Percentiles rank a stretch among this genome's conserved stretches.
phyloP scores from a whole-genome alignment of 2,888 invertebrate genomes.

The Caenorhabditis imperialis region DNA sequence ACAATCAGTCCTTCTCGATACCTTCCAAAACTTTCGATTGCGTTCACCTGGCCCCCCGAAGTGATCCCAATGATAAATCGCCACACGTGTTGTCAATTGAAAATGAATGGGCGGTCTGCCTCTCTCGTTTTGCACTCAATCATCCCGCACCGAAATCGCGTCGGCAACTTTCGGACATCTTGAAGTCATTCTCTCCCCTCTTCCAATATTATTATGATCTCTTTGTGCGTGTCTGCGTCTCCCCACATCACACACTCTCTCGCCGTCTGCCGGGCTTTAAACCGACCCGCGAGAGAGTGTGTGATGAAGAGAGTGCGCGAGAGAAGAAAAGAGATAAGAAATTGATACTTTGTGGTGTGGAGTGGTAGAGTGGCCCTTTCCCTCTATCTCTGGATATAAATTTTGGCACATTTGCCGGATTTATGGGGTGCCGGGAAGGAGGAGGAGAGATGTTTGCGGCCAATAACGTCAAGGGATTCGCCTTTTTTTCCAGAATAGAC shows the following conservation, averaged over 20 bases:
- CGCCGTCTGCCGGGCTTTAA: conserved; percentile 38
- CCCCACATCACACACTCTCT: conserved; percentile 32
- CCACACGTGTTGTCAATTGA: conserved; percentile 17
- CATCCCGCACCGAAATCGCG: conserved; percentile 3
- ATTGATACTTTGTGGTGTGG: conserved; percentile 46
- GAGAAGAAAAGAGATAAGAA: conserved; percentile 14
- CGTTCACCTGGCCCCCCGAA: too few relatives aligned
- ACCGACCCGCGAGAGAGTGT: conserved; percentile 11
- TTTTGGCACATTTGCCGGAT: conserved; percentile 43
- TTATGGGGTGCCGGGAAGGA: conserved; percentile 32
- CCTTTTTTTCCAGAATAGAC: conserved; percentile 24
- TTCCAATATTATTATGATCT: conserved; percentile 29
- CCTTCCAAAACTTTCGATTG: too few relatives aligned
- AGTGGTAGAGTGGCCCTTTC: too few relatives aligned
- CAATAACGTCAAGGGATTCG: not conserved
- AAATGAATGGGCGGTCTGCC: conserved; percentile 52
- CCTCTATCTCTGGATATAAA: conserved; percentile 27
- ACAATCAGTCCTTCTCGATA: too few relatives aligned
- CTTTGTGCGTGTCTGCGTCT: conserved; percentile 12
- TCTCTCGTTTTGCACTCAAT: conserved; percentile 6
- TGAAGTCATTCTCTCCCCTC: conserved; percentile 28
- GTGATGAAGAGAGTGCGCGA: conserved; percentile 7
- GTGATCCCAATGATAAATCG: too few relatives aligned
- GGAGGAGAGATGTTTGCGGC: not conserved
- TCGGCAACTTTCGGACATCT: conserved; percentile 39